Evolutionary conservation across 2,797 vertebrate genomes (phyloP).

Genomic region (Chaetophractus vellerosus): DNA sequence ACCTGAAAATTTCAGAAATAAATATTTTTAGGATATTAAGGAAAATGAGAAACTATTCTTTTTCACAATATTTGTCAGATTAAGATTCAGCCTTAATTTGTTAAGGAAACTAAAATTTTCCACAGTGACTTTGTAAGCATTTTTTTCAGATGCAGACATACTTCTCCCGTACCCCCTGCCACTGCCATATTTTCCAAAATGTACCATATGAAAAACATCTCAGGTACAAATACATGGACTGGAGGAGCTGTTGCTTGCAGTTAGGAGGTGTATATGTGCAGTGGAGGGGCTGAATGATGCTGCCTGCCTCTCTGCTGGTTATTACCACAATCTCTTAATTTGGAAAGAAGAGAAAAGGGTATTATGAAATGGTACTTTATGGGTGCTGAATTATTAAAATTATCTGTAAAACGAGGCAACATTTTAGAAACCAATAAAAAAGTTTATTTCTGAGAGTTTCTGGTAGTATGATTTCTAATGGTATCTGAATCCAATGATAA

Average conservation of each 20-base stretch:
- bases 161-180: not conserved
- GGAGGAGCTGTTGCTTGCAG: not conserved
- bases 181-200: not conserved
- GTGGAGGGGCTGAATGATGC: not conserved
- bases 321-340: not conserved
- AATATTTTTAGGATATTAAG: constrained; percentile 10
- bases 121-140: not conserved
- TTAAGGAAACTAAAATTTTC: constrained; percentile 55
- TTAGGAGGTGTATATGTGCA: not conserved
- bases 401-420: not conserved
- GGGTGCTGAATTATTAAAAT: not conserved
- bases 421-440: constrained; percentile 42
- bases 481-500: not conserved
- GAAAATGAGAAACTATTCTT: not conserved
- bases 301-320: not conserved
- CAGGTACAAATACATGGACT: not conserved
- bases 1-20: constrained; percentile 44
- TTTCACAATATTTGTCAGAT: constrained; percentile 46
- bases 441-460: constrained; percentile 42
- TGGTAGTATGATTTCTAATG: not conserved
- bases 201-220: not conserved
- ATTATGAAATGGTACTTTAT: not conserved
- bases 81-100: constrained; percentile 38
- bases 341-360: not conserved
- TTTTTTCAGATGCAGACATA: not conserved